Conservation (phyloP, 2,113 vertebrate genomes). For the Ancistrus triradiatus region DNA sequence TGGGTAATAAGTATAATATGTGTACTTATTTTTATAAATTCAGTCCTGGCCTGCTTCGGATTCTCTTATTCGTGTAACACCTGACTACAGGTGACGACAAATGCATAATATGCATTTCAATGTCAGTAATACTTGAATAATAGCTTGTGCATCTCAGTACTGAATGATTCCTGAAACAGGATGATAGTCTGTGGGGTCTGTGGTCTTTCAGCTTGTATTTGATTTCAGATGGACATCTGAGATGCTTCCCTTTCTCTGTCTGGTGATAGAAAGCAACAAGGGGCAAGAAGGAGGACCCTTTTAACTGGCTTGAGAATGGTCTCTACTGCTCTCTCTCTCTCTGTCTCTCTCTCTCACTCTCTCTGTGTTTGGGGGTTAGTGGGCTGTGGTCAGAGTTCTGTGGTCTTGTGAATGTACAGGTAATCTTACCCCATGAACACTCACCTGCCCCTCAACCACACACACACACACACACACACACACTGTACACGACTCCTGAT, state of each 20-base stretch:
- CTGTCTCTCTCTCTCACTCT: not conserved
- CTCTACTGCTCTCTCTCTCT: conserved; percentile 59
- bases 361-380: conserved; percentile 13
- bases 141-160: too few relatives aligned
- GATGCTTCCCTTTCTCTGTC: conserved; percentile 13
- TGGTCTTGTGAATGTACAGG: conserved; percentile 56
- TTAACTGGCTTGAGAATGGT: conserved; percentile 62
- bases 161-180: conserved; percentile 27
- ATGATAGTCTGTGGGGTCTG: conserved; percentile 10
- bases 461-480: conserved; percentile 36
- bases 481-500: too few relatives aligned
- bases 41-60: too few relatives aligned
- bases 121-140: too few relatives aligned
- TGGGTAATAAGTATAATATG: too few relatives aligned
- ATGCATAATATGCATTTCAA: too few relatives aligned
- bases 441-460: conserved; percentile 37
- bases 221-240: conserved; percentile 47
- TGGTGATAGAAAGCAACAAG: conserved; percentile 50
- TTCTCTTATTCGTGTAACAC: too few relatives aligned
- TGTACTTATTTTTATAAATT: too few relatives aligned
- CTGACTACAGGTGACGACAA: too few relatives aligned
- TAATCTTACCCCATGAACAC: conserved; percentile 46
- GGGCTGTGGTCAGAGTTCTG: conserved; percentile 28
- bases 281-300: conserved; percentile 67
- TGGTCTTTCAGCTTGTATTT: conserved; percentile 42